A percentile compares a stretch with the other conserved stretches of the same genome.
These are phyloP conservation scores for Hyposoter didymator DNA, from an alignment of 2,888 invertebrate genomes.

Conservation along the genomic window DNA sequence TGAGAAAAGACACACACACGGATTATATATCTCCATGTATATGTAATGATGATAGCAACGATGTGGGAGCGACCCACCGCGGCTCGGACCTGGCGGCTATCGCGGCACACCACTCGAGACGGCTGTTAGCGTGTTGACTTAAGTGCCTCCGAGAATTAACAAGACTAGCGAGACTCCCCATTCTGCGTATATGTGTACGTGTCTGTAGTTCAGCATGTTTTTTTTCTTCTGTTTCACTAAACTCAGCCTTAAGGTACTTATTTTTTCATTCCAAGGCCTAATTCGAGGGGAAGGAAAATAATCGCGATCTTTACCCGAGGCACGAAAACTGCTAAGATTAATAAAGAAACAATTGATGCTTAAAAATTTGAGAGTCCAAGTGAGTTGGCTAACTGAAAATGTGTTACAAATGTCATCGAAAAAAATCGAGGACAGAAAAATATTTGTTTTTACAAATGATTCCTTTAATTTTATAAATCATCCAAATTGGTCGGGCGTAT, in stretches of 20 bases:
- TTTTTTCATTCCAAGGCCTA: constrained; percentile 58
- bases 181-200: constrained; percentile 15
- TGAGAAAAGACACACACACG: constrained; percentile 12
- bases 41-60: constrained; percentile 57
- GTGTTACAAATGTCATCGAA: too few relatives aligned
- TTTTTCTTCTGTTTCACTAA: constrained; percentile 57
- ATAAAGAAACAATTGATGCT: neutral
- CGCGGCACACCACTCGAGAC: constrained; percentile 78
- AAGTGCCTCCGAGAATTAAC: constrained; percentile 79
- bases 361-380: neutral
- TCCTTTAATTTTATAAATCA: too few relatives aligned
- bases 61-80: constrained; percentile 52
- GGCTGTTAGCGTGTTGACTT: constrained; percentile 79
- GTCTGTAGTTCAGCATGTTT: constrained; percentile 45
- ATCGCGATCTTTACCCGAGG: neutral
- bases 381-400: too few relatives aligned
- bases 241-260: constrained; percentile 67
- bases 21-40: constrained; percentile 36
- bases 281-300: neutral
- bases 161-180: constrained; percentile 72
- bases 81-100: constrained; percentile 72
- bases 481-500: too few relatives aligned
- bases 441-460: too few relatives aligned
- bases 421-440: too few relatives aligned
- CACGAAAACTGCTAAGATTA: neutral